Conservation (phyloP, 2,797 vertebrate genomes). For the Odontamblyopus lacepedii region DNA sequence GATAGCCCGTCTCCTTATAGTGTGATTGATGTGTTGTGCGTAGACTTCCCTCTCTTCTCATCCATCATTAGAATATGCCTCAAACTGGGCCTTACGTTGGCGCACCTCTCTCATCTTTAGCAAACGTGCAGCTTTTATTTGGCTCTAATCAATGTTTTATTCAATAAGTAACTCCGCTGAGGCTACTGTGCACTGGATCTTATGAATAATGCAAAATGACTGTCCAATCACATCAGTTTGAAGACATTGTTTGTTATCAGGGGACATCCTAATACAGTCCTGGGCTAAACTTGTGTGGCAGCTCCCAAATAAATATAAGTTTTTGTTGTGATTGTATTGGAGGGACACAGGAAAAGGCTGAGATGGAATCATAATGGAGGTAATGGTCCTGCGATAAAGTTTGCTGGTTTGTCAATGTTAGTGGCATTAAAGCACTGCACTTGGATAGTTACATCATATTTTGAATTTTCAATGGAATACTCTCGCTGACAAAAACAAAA, state of each 20-base stretch:
- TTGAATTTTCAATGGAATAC: too few species aligned
- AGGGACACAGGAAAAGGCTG: neutral
- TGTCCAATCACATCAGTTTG: conserved; percentile 6
- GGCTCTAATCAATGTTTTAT: conserved; percentile 16
- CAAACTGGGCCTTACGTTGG: neutral
- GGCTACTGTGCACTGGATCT: conserved; percentile 1
- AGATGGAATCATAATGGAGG: neutral
- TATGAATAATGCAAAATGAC: conserved; percentile 11
- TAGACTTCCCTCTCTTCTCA: neutral
- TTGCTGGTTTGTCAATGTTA: too few species aligned
- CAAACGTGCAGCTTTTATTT: neutral
- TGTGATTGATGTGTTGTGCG: conserved; percentile 1
- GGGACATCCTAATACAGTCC: conserved; percentile 4
- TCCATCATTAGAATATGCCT: conserved; percentile 2
- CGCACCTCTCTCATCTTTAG: conserved; percentile 6
- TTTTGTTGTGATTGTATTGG: too few species aligned
- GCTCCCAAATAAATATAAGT: neutral
- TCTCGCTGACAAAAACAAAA: too few species aligned
- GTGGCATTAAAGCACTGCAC: too few species aligned
- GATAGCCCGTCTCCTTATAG: neutral
- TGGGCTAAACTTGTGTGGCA: neutral
- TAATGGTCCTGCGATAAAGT: neutral
- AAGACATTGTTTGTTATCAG: conserved; percentile 9
- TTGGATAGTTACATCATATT: too few species aligned
- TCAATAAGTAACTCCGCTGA: conserved; percentile 1